phyloP scores from a whole-genome alignment of 2,113 vertebrate genomes.

The Eolophus roseicapilla region DNA sequence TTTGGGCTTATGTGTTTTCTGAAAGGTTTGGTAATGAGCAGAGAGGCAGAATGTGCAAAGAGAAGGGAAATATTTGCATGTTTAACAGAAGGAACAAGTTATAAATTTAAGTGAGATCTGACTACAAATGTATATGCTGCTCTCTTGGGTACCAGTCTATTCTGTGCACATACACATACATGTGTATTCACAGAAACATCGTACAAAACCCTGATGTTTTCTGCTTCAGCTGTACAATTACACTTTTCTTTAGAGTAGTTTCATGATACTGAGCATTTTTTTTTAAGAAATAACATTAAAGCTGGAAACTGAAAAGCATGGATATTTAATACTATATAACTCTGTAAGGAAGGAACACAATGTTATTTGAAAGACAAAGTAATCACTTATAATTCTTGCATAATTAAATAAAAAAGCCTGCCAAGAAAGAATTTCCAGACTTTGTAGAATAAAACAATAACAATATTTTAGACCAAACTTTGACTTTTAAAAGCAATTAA shows the following conservation, averaged over 20 bases:
- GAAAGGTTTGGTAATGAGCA: slow-evolving; percentile 32
- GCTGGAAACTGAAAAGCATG: neutral
- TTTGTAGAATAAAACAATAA: neutral
- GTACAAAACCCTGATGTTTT: neutral
- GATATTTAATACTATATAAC: neutral
- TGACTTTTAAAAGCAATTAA: neutral
- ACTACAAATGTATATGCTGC: neutral
- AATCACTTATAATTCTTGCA: neutral
- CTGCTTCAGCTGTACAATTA: neutral
- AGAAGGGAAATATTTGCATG: slow-evolving; percentile 10
- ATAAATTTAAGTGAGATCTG: slow-evolving; percentile 4
- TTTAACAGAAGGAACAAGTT: slow-evolving; percentile 35
- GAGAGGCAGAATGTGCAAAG: slow-evolving; percentile 7
- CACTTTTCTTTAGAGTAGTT: neutral
- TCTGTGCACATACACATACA: neutral
- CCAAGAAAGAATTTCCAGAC: neutral
- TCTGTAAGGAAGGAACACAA: neutral
- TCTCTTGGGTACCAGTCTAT: neutral
- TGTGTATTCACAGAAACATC: neutral
- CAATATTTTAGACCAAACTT: neutral
- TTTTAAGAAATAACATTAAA: neutral
- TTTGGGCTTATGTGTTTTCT: slow-evolving; percentile 3
- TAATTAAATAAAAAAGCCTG: slow-evolving; percentile 1
- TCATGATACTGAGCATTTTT: neutral
- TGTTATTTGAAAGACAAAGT: neutral